Evolutionary conservation across 2,888 invertebrate genomes (phyloP).

Genomic region (Orthonychiurus folsomi): DNA sequence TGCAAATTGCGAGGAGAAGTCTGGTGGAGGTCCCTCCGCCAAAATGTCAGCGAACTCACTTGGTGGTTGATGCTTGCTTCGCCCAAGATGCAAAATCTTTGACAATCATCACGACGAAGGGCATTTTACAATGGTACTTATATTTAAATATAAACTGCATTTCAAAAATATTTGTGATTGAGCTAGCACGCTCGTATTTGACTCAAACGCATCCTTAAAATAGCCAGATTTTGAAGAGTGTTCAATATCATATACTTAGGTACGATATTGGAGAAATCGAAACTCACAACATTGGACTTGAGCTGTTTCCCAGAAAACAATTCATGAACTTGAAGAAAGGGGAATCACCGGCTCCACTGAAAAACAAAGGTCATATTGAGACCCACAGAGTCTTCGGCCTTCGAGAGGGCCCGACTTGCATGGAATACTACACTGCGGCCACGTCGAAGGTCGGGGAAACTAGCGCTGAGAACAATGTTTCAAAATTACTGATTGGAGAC

Average conservation of each 20-base stretch:
- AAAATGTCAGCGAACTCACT: constrained; percentile 33
- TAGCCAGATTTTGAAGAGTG: constrained; percentile 3
- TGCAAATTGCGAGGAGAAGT: constrained; percentile 4
- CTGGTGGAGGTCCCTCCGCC: constrained; percentile 13
- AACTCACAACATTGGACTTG: constrained; percentile 29
- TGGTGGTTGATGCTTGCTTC: constrained; percentile 33
- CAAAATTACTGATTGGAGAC: constrained; percentile 32
- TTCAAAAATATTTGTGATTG: neutral
- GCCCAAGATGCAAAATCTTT: constrained; percentile 23
- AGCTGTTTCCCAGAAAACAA: constrained; percentile 30
- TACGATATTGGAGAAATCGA: constrained; percentile 36
- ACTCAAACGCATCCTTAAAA: neutral
- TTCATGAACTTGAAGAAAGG: constrained; percentile 23
- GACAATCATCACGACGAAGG: constrained; percentile 32
- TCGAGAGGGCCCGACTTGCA: constrained; percentile 22
- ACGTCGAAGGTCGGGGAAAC: neutral
- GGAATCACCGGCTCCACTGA: constrained; percentile 18
- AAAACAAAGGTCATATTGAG: constrained; percentile 34
- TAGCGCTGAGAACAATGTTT: neutral
- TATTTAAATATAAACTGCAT: neutral
- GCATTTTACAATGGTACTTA: constrained; percentile 32
- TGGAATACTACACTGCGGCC: constrained; percentile 19
- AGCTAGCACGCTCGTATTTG: neutral
- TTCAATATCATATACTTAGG: constrained; percentile 6
- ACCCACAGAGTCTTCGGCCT: constrained; percentile 33